Percentiles rank a stretch among this genome's conserved stretches.
Conservation (phyloP, 1,140 invertebrate genomes). For the Chrysopa pallens region DNA sequence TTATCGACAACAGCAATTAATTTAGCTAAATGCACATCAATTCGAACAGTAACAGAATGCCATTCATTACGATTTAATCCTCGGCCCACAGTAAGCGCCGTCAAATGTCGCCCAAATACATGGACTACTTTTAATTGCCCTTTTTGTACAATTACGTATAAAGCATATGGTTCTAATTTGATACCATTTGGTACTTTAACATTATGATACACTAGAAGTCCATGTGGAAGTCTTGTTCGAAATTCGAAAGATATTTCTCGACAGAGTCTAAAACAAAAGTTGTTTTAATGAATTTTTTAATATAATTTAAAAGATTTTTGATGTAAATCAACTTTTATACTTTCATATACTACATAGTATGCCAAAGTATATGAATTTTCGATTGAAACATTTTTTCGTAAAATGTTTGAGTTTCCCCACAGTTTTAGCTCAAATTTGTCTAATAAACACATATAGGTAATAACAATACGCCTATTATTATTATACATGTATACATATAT, state of each 20-base stretch:
- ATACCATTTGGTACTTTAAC: slow-evolving; percentile 63
- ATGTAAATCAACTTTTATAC: too few relatives aligned
- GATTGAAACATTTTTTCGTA: too few relatives aligned
- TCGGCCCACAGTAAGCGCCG: slow-evolving; percentile 68
- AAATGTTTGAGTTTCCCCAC: too few relatives aligned
- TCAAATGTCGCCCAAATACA: slow-evolving; percentile 69
- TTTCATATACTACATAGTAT: too few relatives aligned
- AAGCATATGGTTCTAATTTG: slow-evolving; percentile 58
- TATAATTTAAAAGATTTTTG: not conserved
- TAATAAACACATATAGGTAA: too few relatives aligned
- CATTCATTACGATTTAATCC: slow-evolving; percentile 76
- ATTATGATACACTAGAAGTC: slow-evolving; percentile 72
- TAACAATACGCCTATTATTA: too few relatives aligned
- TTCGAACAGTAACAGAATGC: slow-evolving; percentile 67
- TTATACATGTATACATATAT: too few relatives aligned
- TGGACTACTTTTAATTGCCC: slow-evolving; percentile 79
- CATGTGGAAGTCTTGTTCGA: slow-evolving; percentile 68
- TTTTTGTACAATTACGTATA: slow-evolving; percentile 78
- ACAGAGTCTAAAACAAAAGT: slow-evolving; percentile 43
- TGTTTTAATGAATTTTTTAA: too few relatives aligned
- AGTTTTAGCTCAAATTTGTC: too few relatives aligned
- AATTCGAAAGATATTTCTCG: slow-evolving; percentile 77
- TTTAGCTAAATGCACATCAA: slow-evolving; percentile 64
- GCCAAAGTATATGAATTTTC: too few relatives aligned
- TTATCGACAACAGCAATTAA: slow-evolving; percentile 71